Evolutionary conservation across 2,888 invertebrate species (phyloP).

Genomic region (Machimus atricapillus): DNA sequence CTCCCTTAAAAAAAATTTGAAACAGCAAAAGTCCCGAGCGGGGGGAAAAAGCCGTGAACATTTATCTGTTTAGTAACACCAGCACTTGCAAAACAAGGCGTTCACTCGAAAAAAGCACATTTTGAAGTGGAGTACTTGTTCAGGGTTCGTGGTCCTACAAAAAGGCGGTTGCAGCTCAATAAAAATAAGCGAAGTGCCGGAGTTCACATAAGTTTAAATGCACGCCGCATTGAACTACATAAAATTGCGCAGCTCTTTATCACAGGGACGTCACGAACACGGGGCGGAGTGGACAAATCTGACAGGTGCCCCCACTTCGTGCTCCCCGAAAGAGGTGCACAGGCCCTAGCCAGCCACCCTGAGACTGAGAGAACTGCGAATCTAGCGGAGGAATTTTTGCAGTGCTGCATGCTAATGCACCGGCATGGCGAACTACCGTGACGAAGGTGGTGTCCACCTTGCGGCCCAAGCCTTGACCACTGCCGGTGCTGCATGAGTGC

Average conservation of each 20-base stretch:
- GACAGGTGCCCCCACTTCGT: not conserved
- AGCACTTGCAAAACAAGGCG: not conserved
- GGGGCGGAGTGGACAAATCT: constrained; percentile 5
- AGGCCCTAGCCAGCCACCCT: not conserved
- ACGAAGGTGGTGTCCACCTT: not conserved
- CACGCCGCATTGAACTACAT: constrained; percentile 17
- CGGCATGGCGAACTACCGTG: not conserved
- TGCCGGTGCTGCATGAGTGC: constrained; percentile 20
- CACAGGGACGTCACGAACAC: constrained; percentile 13
- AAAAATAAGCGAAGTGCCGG: constrained; percentile 12
- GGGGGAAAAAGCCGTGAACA: constrained; percentile 1
- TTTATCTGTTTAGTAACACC: constrained; percentile 18
- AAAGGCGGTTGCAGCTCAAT: not conserved
- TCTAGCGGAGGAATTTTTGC: constrained; percentile 10
- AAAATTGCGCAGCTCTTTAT: constrained; percentile 27
- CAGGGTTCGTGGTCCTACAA: not conserved
- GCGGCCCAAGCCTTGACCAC: not conserved
- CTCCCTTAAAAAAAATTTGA: not conserved
- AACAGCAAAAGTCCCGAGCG: not conserved
- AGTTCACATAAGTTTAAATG: constrained; percentile 1
- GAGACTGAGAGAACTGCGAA: not conserved
- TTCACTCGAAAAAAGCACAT: not conserved
- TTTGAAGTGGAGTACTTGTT: not conserved
- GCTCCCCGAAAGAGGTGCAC: not conserved
- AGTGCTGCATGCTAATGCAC: constrained; percentile 3